Percentiles rank a stretch among this genome's conserved stretches.
phyloP scores from a whole-genome alignment of 2,888 invertebrate genomes.

The Hecatera dysodea region DNA sequence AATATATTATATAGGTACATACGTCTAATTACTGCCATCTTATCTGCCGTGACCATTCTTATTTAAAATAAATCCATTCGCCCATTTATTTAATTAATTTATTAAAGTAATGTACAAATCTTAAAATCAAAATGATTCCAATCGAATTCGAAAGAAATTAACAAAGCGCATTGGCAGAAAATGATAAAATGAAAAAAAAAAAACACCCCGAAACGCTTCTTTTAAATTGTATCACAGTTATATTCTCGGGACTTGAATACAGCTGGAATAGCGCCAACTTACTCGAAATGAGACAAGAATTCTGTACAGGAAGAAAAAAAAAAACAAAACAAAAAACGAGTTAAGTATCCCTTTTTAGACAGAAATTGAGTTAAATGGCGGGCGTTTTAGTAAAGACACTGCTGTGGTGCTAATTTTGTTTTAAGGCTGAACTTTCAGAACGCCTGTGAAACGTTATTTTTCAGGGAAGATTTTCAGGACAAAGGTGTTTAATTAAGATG shows the following conservation, averaged over 20 bases:
- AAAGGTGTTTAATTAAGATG: slow-evolving; percentile 1
- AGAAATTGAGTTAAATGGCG: slow-evolving; percentile 56
- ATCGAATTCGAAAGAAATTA: not conserved
- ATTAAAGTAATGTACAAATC: no score
- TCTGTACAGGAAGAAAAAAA: slow-evolving; percentile 37
- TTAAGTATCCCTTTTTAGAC: slow-evolving; percentile 42
- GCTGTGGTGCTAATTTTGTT: slow-evolving; percentile 25
- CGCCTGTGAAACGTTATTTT: slow-evolving; percentile 5
- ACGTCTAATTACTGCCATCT: no score
- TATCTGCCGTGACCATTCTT: no score
- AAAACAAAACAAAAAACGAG: slow-evolving; percentile 49
- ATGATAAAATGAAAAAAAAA: slow-evolving; percentile 15
- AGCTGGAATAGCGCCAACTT: slow-evolving; percentile 59
- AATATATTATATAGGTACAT: no score
- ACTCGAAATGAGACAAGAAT: slow-evolving; percentile 40
- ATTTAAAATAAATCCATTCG: no score
- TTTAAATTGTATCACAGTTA: slow-evolving; percentile 36
- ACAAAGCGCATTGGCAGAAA: not conserved
- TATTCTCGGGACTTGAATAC: slow-evolving; percentile 37
- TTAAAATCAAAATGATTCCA: no score
- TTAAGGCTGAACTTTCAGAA: slow-evolving; percentile 20
- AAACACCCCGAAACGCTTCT: not conserved
- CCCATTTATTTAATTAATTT: no score
- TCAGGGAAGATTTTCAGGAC: not conserved
- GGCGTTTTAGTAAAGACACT: slow-evolving; percentile 44